phyloP scores from a whole-genome alignment of 1,140 invertebrate species.

The Cecropterus lyciades region DNA sequence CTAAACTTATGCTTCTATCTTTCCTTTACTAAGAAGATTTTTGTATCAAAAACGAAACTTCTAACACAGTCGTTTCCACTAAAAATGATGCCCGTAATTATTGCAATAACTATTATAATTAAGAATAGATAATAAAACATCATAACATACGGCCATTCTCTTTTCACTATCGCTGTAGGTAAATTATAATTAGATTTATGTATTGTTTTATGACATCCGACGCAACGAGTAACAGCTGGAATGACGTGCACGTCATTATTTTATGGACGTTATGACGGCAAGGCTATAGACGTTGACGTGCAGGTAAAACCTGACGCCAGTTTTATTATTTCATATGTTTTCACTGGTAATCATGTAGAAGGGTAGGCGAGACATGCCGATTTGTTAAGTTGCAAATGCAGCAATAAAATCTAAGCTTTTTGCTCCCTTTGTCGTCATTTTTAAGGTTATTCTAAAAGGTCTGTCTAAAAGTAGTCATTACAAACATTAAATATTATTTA shows the following conservation, averaged over 20 bases:
- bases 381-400: no score
- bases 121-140: background rate
- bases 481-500: no score
- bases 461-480: no score
- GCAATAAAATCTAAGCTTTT: no score
- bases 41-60: no score
- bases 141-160: conserved; percentile 14
- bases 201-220: conserved; percentile 35
- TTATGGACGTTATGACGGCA: conserved; percentile 24
- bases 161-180: conserved; percentile 17
- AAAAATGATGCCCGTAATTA: background rate
- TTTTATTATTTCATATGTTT: background rate
- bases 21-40: no score
- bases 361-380: no score
- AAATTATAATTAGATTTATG: conserved; percentile 36
- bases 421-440: no score
- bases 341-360: no score
- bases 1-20: no score
- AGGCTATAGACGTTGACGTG: conserved; percentile 21
- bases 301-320: conserved; percentile 11
- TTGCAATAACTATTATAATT: background rate
- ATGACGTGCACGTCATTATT: conserved; percentile 23
- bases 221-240: conserved; percentile 31
- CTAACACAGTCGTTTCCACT: no score
- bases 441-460: no score